phyloP scores from a whole-genome alignment of 2,888 invertebrate genomes.

The Dasypolia templi region DNA sequence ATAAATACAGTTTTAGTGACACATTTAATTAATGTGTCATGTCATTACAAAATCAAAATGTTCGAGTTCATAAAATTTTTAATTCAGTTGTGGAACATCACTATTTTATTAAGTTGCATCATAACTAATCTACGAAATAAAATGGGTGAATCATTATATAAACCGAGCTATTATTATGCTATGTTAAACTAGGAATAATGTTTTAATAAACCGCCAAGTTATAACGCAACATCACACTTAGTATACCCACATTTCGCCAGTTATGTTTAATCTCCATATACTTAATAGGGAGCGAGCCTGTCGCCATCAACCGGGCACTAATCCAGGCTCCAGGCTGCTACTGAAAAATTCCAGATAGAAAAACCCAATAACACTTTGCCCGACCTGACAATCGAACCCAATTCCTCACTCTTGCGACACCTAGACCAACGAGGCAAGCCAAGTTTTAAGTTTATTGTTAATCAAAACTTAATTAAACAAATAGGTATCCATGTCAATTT shows the following conservation, averaged over 20 bases:
- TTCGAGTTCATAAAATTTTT: constrained; percentile 11
- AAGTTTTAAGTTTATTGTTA: no score
- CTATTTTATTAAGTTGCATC: background rate
- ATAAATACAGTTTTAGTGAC: constrained; percentile 34
- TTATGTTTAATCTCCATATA: no score
- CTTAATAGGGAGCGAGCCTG: no score
- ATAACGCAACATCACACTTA: no score
- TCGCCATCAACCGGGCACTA: no score
- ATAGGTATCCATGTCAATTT: background rate
- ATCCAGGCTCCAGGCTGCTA: no score
- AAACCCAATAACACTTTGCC: no score
- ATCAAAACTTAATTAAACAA: background rate
- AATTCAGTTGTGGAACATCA: background rate
- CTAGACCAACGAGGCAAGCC: no score
- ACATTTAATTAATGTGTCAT: constrained; percentile 19
- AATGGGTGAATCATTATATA: background rate
- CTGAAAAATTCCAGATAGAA: no score
- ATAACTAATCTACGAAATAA: background rate
- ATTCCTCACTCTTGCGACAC: no score
- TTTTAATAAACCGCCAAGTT: background rate
- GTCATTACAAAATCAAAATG: constrained; percentile 15
- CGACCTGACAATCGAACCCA: no score
- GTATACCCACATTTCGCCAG: no score
- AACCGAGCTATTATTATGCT: background rate
- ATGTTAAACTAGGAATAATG: background rate